Conservation (phyloP, 2,797 vertebrate genomes). For the Sibirionetta formosa region DNA sequence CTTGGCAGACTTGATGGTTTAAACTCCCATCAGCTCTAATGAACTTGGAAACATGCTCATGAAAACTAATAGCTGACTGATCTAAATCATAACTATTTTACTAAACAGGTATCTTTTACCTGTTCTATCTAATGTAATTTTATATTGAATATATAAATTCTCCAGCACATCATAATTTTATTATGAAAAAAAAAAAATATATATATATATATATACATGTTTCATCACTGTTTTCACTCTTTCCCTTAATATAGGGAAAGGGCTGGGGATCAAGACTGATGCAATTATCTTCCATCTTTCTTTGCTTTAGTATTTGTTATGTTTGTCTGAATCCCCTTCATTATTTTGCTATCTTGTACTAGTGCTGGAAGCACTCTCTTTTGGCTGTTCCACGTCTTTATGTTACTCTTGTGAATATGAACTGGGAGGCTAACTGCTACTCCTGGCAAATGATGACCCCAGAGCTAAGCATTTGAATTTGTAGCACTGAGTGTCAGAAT, state of each 20-base stretch:
- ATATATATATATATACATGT: neutral
- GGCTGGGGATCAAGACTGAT: neutral
- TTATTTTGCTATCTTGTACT: neutral
- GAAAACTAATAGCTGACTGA: neutral
- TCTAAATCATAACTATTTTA: neutral
- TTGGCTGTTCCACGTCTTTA: neutral
- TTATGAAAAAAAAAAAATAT: neutral
- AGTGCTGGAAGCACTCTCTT: neutral
- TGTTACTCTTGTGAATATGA: neutral
- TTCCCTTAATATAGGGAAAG: neutral
- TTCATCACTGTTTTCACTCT: neutral
- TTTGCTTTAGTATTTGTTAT: neutral
- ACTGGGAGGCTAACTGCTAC: constrained; percentile 47
- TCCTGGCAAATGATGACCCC: constrained; percentile 48
- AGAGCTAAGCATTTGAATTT: constrained; percentile 50
- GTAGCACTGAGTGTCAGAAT: constrained; percentile 55
- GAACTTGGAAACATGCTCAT: neutral
- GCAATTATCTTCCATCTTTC: neutral
- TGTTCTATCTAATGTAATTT: neutral
- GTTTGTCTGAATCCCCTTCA: neutral
- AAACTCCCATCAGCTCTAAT: neutral
- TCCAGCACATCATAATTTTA: neutral
- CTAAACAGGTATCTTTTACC: neutral
- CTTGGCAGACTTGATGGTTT: neutral
- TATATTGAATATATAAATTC: neutral